A percentile compares a stretch with the other conserved stretches of the same genome.
phyloP scores from a whole-genome alignment of 2,797 vertebrate species.

The Loris lydekkerianus region DNA sequence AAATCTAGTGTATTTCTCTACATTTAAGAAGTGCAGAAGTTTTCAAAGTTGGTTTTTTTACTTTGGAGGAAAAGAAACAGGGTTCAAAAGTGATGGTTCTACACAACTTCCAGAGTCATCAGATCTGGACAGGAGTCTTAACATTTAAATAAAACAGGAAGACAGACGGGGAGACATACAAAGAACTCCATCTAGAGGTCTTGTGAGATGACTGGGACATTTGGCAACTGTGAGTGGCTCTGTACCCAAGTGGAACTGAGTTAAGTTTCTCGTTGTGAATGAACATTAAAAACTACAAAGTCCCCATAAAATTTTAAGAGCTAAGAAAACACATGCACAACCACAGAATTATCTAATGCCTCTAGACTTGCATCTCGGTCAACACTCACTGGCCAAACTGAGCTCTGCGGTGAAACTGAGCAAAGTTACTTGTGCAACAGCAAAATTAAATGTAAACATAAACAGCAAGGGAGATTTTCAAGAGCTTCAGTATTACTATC shows the following conservation, averaged over 20 bases:
- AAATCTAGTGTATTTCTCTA: constrained; percentile 6
- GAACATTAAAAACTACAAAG: neutral
- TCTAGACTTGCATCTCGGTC: neutral
- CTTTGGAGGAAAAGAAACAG: constrained; percentile 24
- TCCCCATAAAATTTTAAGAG: neutral
- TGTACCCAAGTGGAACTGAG: neutral
- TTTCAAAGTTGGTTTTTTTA: constrained; percentile 34
- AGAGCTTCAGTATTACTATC: constrained; percentile 83
- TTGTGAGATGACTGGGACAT: neutral
- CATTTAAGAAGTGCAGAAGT: constrained; percentile 34
- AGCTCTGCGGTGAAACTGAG: constrained; percentile 62
- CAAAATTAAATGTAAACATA: constrained; percentile 80
- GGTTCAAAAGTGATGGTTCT: neutral
- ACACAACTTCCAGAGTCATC: neutral
- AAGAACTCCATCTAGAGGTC: neutral
- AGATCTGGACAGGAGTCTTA: neutral
- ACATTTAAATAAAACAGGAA: neutral
- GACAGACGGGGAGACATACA: neutral
- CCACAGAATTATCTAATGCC: neutral
- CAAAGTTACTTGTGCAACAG: constrained; percentile 79
- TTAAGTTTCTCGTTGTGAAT: neutral
- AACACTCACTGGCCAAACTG: neutral
- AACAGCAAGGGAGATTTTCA: neutral
- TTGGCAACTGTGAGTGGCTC: neutral
- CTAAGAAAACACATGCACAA: neutral